Conservation (phyloP, 2,797 vertebrate genomes). For the Cyprinella venusta region DNA sequence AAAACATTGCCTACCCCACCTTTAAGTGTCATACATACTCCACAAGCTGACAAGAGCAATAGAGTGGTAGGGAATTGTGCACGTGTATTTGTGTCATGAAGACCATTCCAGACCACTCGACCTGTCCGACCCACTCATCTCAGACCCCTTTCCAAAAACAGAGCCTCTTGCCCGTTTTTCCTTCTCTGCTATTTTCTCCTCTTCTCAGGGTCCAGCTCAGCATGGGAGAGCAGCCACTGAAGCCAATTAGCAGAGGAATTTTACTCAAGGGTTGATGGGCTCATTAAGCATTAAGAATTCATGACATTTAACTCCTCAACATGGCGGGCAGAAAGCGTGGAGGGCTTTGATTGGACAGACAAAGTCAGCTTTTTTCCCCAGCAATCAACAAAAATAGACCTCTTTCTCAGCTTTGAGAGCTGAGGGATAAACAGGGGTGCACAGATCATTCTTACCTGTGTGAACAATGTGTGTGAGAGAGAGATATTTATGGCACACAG, state of each 20-base stretch:
- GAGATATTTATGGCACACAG: slow-evolving; percentile 35
- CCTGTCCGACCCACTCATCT: slow-evolving; percentile 15
- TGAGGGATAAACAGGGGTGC: slow-evolving; percentile 32
- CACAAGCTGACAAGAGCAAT: slow-evolving; percentile 9
- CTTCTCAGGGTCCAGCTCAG: slow-evolving; percentile 62
- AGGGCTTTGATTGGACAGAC: slow-evolving; percentile 48
- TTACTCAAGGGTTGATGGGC: slow-evolving; percentile 74
- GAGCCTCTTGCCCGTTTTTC: neutral
- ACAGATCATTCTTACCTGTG: slow-evolving; percentile 37
- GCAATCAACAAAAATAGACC: slow-evolving; percentile 59
- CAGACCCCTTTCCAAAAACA: slow-evolving; percentile 33
- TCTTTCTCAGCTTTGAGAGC: slow-evolving; percentile 32
- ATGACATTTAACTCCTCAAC: slow-evolving; percentile 78
- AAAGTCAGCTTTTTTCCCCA: slow-evolving; percentile 25
- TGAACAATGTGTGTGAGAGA: neutral
- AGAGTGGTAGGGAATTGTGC: slow-evolving; percentile 2
- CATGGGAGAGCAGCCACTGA: slow-evolving; percentile 71
- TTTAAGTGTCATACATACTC: neutral
- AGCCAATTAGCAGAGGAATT: slow-evolving; percentile 82
- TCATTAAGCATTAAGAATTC: slow-evolving; percentile 84
- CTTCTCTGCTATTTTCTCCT: slow-evolving; percentile 13
- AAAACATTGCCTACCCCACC: neutral
- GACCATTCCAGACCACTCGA: slow-evolving; percentile 26
- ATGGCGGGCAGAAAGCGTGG: slow-evolving; percentile 64
- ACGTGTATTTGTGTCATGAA: slow-evolving; percentile 6